These are phyloP conservation scores for Accipiter virgatus DNA, from an alignment of 2,113 vertebrate genomes.

Conservation along the genomic window DNA sequence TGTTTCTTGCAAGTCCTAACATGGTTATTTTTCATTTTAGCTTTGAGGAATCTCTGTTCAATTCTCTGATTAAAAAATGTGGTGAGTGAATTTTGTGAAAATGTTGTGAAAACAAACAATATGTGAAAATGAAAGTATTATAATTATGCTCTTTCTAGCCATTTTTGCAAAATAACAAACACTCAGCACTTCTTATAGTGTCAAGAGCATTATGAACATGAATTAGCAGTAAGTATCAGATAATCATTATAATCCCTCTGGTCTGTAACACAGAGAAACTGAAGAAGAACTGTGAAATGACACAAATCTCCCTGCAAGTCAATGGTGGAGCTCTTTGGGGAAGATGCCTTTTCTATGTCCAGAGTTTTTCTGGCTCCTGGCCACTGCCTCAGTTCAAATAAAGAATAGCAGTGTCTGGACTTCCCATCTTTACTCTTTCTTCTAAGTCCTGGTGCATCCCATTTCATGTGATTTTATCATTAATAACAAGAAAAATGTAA, in stretches of 20 bases:
- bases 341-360: not conserved
- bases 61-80: not conserved
- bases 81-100: not conserved
- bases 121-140: slow-evolving; percentile 2
- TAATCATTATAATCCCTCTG: not conserved
- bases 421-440: slow-evolving; percentile 8
- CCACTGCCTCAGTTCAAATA: not conserved
- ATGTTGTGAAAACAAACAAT: not conserved
- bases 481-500: not conserved
- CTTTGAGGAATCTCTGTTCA: not conserved
- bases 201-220: not conserved
- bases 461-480: not conserved
- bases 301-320: not conserved
- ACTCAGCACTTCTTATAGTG: not conserved
- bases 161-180: not conserved
- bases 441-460: not conserved
- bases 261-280: not conserved
- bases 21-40: not conserved
- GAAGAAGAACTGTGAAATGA: not conserved
- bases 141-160: not conserved
- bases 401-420: not conserved
- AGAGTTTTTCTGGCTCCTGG: not conserved
- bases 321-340: not conserved
- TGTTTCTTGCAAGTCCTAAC: not conserved
- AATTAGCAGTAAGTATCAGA: not conserved